phyloP scores from a whole-genome alignment of 2,888 invertebrate genomes.

The Sinotaia quadrata region DNA sequence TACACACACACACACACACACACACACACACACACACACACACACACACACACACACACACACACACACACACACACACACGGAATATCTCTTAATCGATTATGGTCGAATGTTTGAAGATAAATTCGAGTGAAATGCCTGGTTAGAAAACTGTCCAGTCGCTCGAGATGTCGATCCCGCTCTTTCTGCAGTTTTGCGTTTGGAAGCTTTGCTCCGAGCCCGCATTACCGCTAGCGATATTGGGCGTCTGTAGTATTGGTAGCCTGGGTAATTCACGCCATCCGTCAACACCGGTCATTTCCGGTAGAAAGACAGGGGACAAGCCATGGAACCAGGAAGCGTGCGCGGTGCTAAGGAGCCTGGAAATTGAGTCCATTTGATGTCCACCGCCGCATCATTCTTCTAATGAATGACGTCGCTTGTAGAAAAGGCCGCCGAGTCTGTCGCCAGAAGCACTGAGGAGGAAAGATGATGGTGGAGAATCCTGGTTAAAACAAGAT shows the following conservation, averaged over 20 bases:
- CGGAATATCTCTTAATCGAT: not conserved
- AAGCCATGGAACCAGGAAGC: not conserved
- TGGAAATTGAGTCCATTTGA: constrained; percentile 30
- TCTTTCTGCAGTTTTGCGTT: not conserved
- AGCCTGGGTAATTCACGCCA: constrained; percentile 21
- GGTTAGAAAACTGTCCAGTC: too few species aligned
- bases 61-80: not conserved
- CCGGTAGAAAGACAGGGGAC: constrained; percentile 11
- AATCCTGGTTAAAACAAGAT: too few species aligned
- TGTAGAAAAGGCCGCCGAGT: not conserved
- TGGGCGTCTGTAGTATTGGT: not conserved
- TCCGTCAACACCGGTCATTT: constrained; percentile 23
- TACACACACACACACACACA: too few species aligned
- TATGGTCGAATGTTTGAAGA: not conserved
- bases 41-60: not conserved
- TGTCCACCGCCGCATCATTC: constrained; percentile 15
- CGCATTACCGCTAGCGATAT: constrained; percentile 20
- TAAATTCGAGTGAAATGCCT: not conserved
- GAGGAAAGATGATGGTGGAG: constrained; percentile 8
- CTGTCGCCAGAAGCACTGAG: not conserved
- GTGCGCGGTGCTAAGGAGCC: not conserved
- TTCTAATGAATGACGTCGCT: constrained; percentile 22
- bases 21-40: not conserved
- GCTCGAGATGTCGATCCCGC: too few species aligned
- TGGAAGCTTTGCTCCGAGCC: constrained; percentile 7